Evolutionary conservation across 2,113 vertebrate genomes (phyloP), one percentile per base, ranked within the genome.

Genomic region (Mormyrus iriodes): DNA sequence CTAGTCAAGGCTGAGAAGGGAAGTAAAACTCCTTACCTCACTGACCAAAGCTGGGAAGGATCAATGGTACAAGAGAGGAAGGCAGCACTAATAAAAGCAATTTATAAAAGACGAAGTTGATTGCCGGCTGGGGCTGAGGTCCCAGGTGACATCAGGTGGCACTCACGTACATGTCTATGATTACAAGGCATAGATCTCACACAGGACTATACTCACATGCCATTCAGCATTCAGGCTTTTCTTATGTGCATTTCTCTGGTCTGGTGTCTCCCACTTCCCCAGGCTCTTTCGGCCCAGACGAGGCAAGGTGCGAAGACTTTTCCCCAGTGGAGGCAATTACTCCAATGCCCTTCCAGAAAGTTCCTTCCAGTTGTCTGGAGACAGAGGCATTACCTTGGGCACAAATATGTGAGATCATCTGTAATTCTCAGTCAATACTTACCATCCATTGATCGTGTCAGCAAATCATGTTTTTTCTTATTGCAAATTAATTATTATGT

Each of bases 61-160:
- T 4, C 5, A 8, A 8, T 4, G 8, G 46, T 48, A 48, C 8
- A 8, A 48, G 46, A 4, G 46, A 48, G 46, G 46, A 48, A 48
- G 46, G 46, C 46, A 48, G 46, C 46, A 48, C 46, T 48, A 48
- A 48, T 7, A 4, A 48, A 48, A 48, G 46, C 46, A 48, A 8
- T 48, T 48, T 8, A 48, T 48, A 5, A 8, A 4, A 48, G 46
- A 48, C 46, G n/a, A n/a, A n/a, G n/a, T n/a, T n/a, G n/a, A n/a
- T 4, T 48, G 2, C 46, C 46, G 4, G 96, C 95, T 91, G 97
- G 97, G 82, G 95, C 94, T 0, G 96, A 98, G 51, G 95, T 98
- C 10, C 98, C 98, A 0, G 98, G 98, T 24, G 92, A 97, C 52
- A 98, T 99, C 93, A 97, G 97, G 98, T 99, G 92, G n/a, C n/a